Evolutionary conservation across 2,113 vertebrate genomes (phyloP).

Genomic region (Syrrhaptes paradoxus): DNA sequence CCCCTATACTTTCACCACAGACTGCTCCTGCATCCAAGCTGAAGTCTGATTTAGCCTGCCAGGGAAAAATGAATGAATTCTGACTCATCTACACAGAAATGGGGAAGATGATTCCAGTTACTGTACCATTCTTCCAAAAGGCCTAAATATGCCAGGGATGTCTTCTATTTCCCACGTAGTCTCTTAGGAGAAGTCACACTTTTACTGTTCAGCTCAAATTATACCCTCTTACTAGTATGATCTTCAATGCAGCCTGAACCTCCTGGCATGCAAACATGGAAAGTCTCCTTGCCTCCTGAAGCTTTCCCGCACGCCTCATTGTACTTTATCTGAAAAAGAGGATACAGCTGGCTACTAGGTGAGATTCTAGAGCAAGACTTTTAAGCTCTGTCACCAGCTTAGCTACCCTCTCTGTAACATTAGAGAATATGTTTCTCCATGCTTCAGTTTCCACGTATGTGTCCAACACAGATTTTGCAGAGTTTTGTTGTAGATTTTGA

Average conservation of each 20-base stretch:
- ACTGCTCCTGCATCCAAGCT: background rate
- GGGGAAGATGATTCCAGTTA: background rate
- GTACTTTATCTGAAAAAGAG: background rate
- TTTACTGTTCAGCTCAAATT: background rate
- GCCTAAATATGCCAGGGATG: background rate
- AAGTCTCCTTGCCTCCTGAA: background rate
- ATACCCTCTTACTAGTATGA: background rate
- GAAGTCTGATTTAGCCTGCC: background rate
- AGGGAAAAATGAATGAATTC: background rate
- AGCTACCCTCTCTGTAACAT: background rate
- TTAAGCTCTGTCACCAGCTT: background rate
- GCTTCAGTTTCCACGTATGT: background rate
- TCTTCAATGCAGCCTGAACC: background rate
- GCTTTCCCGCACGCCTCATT: background rate
- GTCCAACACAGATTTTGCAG: background rate
- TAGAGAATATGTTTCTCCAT: background rate
- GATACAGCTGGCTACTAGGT: background rate
- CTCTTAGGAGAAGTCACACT: slow-evolving; percentile 26
- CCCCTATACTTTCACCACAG: background rate
- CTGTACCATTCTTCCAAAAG: background rate
- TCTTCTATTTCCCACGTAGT: background rate
- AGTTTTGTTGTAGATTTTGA: background rate
- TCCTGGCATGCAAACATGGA: background rate
- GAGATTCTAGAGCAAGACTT: background rate
- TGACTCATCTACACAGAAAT: background rate